Evolutionary conservation across 2,113 vertebrate genomes (phyloP).

Genomic region (Solenodon paradoxus): DNA sequence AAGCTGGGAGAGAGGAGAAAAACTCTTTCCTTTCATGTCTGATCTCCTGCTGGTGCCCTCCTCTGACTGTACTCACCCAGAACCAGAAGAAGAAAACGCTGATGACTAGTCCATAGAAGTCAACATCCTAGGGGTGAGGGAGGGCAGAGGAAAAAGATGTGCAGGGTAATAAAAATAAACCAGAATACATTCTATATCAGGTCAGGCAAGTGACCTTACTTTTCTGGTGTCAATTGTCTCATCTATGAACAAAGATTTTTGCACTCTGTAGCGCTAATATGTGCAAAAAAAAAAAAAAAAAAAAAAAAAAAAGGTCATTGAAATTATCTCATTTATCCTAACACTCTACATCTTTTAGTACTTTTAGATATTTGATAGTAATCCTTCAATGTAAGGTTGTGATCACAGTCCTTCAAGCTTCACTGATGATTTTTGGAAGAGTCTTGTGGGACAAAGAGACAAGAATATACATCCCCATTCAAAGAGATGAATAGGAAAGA

Average conservation of each 20-base stretch:
- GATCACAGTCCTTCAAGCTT: neutral
- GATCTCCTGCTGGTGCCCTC: neutral
- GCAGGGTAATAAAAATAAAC: neutral
- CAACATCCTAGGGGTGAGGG: neutral
- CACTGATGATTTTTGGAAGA: neutral
- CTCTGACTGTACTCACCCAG: neutral
- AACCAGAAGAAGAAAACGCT: neutral
- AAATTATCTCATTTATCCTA: neutral
- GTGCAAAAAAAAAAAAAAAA: neutral
- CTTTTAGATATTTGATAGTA: neutral
- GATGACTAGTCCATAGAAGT: neutral
- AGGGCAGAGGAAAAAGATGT: neutral
- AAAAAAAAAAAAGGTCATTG: neutral
- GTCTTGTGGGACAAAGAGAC: neutral
- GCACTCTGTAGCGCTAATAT: neutral
- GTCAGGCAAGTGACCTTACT: neutral
- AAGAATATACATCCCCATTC: neutral
- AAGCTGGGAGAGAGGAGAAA: neutral
- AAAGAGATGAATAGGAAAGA: neutral
- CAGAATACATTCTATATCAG: neutral
- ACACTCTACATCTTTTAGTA: neutral
- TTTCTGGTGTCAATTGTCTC: neutral
- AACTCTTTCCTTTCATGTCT: neutral
- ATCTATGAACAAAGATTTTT: neutral
- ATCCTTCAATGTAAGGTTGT: neutral